Base-by-base conservation (phyloP, 2,888 invertebrate genomes). In the Shargacucullia verbasci region DNA sequence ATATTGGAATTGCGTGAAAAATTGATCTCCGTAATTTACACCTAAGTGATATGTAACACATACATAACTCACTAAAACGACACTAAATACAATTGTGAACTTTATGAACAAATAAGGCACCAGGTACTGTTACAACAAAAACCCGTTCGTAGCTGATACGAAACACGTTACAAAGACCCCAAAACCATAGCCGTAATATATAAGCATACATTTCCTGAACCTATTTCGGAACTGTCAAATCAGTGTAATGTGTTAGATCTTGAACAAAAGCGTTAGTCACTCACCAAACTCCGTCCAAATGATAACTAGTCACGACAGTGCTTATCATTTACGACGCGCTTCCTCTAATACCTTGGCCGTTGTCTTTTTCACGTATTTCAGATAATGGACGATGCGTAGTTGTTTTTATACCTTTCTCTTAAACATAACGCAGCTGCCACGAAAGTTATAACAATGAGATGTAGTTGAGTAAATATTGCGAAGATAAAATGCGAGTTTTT, bases 391-490 rank as follows among this genome's bases (percentile, higher is more conserved):
- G 57, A 64, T 66, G 70, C 71, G 66, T 76, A 76, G 40, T 69
- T 84, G 83, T 84, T 85, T 84, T 82, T 80, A 84, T 81, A 85
- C 81, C 80, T 78, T 79, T 64, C 57, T 67, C 68, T 70, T 62
- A 75, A 70, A 73, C 74, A 68, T 62, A 67, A 75, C 78, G 82
- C 88, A 89, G 86, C 87, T 86, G 85, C 76, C 78, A 76, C 76
- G 61, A 79, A 82, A 81, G 80, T 79, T 63, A 85, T 84, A 84
- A 87, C 86, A 86, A 83, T 79, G 81, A 81, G 79, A 79, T 80
- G 81, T 78, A 64, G 70, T 73, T 80, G 81, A 75, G 81, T 86
- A 86, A 87, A 87, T 83, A 88, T 80, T 78, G 78, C 78, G 65
- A 74, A 85, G 86, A 86, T 84, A 82, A 86, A 76, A 78, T 67